These are phyloP conservation scores for Trachelus iudaicus DNA, from an alignment of 2,888 invertebrate species.

Conservation along the genomic window DNA sequence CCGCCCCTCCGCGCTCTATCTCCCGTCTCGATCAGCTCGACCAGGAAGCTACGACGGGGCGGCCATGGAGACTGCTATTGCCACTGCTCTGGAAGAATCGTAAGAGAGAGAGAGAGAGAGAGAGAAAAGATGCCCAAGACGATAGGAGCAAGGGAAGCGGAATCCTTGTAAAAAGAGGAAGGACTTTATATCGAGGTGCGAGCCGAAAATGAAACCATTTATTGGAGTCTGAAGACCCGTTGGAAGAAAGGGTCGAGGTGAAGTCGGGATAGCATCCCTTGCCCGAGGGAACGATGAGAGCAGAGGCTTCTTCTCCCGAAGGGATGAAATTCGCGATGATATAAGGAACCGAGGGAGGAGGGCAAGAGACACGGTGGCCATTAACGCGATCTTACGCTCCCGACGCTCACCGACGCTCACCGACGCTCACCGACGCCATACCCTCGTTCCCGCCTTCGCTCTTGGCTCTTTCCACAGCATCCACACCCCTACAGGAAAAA, in stretches of 20 bases:
- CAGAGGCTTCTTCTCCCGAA: constrained; percentile 15
- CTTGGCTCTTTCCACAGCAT: not conserved
- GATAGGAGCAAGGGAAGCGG: constrained; percentile 15
- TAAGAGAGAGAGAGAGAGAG: not conserved
- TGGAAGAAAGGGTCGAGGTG: constrained; percentile 39
- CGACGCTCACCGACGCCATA: constrained; percentile 20
- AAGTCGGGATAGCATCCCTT: constrained; percentile 20
- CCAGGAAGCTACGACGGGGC: too few relatives aligned
- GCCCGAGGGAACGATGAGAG: constrained; percentile 42
- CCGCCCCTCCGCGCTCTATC: not conserved
- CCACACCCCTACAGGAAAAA: not conserved
- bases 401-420: constrained; percentile 7
- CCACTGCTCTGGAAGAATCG: not conserved
- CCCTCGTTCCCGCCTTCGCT: not conserved
- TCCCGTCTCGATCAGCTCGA: not conserved
- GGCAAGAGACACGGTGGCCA: constrained; percentile 13
- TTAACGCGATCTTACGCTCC: constrained; percentile 17
- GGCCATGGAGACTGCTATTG: too few relatives aligned
- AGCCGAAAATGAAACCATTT: constrained; percentile 62
- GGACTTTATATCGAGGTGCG: constrained; percentile 47
- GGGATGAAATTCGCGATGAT: constrained; percentile 22
- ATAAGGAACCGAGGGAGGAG: constrained; percentile 33
- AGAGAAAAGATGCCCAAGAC: constrained; percentile 12
- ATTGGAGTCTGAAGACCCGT: constrained; percentile 48
- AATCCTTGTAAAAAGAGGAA: constrained; percentile 9